Evolutionary conservation across 2,113 vertebrate species (phyloP).

Genomic region (Alces alces): DNA sequence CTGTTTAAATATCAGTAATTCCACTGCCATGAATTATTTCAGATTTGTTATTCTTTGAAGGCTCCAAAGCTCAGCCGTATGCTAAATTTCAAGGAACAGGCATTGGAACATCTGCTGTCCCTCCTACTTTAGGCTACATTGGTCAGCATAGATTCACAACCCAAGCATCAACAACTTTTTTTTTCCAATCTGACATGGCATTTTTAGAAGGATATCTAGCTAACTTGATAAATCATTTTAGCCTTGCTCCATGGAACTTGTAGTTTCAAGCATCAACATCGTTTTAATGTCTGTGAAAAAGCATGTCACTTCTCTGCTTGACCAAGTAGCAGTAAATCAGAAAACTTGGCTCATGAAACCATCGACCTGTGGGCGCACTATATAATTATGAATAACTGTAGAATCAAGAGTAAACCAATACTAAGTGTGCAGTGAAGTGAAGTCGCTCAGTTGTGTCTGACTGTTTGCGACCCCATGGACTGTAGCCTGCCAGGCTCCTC

Average conservation of each 20-base stretch:
- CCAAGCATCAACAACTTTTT: background rate
- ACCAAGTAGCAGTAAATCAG: slow-evolving; percentile 26
- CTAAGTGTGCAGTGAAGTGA: background rate
- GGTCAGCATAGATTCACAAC: slow-evolving; percentile 54
- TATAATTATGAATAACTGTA: slow-evolving; percentile 43
- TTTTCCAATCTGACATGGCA: slow-evolving; percentile 41
- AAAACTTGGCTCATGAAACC: slow-evolving; percentile 19
- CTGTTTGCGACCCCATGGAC: background rate
- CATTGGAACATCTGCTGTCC: slow-evolving; percentile 60
- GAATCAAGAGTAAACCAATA: background rate
- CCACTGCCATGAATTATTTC: slow-evolving; percentile 64
- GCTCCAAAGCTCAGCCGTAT: slow-evolving; percentile 43
- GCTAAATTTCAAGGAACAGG: slow-evolving; percentile 55
- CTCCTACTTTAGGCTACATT: slow-evolving; percentile 51
- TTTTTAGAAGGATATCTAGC: slow-evolving; percentile 49
- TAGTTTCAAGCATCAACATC: slow-evolving; percentile 35
- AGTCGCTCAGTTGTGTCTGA: background rate
- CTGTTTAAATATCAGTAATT: slow-evolving; percentile 76
- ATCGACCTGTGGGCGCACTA: background rate
- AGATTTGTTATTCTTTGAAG: slow-evolving; percentile 62
- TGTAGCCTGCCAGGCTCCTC: background rate
- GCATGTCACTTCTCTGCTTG: slow-evolving; percentile 40
- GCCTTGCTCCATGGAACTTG: slow-evolving; percentile 46
- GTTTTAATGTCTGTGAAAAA: slow-evolving; percentile 59
- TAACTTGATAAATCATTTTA: slow-evolving; percentile 57